phyloP scores from a whole-genome alignment of 1,140 invertebrate genomes.

The Sinella curviseta region DNA sequence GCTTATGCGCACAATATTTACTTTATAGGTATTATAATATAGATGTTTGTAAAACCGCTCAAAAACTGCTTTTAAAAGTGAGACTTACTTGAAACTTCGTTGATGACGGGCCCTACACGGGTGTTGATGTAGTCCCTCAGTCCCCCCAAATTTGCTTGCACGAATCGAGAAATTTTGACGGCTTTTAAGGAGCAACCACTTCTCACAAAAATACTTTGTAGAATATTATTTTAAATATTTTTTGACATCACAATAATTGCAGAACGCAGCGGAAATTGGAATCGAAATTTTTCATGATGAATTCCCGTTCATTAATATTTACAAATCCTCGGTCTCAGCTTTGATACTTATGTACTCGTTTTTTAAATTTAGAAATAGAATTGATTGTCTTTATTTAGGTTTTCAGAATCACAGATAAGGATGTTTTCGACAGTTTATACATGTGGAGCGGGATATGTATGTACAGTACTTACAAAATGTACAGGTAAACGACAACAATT shows the following conservation, averaged over 20 bases:
- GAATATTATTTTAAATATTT: too few species aligned
- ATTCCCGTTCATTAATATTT: neutral
- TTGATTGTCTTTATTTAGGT: neutral
- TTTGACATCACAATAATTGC: neutral
- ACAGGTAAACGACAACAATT: too few species aligned
- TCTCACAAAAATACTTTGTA: conserved; percentile 1
- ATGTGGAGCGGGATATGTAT: too few species aligned
- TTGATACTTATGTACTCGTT: neutral
- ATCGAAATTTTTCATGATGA: too few species aligned
- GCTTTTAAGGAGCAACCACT: conserved; percentile 27
- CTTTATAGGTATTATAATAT: too few species aligned
- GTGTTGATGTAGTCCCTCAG: conserved; percentile 49
- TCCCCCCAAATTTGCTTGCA: conserved; percentile 47
- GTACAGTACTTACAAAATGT: too few species aligned
- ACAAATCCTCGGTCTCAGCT: neutral
- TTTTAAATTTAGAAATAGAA: too few species aligned
- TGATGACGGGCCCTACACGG: conserved; percentile 48
- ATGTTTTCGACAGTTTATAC: neutral
- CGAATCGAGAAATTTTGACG: conserved; percentile 50
- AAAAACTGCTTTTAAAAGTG: too few species aligned
- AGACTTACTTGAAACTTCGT: conserved; percentile 49
- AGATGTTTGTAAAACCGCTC: too few species aligned
- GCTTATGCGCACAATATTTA: too few species aligned
- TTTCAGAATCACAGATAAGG: neutral
- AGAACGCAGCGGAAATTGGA: neutral